Conservation (phyloP, 2,888 invertebrate genomes). For the Eutolmus rufibarbis region DNA sequence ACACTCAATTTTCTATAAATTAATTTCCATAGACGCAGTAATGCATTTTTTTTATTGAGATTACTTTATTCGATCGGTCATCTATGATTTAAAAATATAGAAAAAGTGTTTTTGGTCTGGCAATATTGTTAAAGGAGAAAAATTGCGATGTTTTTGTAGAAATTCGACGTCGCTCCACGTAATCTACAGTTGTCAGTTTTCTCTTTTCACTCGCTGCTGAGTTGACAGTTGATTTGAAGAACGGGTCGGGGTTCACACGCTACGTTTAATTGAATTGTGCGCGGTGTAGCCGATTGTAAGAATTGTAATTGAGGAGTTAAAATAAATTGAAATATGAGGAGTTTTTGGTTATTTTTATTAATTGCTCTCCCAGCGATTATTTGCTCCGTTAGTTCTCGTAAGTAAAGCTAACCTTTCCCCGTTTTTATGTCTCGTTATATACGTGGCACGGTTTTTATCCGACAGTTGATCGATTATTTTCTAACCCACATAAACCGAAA, state of each 20-base stretch:
- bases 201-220: constrained; percentile 37
- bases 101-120: neutral
- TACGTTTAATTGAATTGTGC: neutral
- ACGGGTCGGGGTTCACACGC: neutral
- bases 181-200: constrained; percentile 45
- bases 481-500: neutral
- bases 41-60: too few species aligned
- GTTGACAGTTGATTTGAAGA: constrained; percentile 1
- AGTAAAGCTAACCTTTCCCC: constrained; percentile 61
- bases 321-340: neutral
- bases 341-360: constrained; percentile 65
- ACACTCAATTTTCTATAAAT: too few species aligned
- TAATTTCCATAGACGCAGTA: too few species aligned
- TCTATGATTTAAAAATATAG: neutral
- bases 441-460: constrained; percentile 39
- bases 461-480: constrained; percentile 28
- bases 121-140: neutral
- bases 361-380: constrained; percentile 76
- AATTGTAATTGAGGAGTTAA: neutral
- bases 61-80: too few species aligned
- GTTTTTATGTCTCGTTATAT: neutral
- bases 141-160: neutral
- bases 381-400: constrained; percentile 76
- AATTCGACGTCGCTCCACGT: constrained; percentile 50
- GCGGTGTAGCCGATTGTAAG: neutral